These are phyloP conservation scores for Dryobota labecula DNA, from an alignment of 2,888 invertebrate species.

Conservation along the genomic window DNA sequence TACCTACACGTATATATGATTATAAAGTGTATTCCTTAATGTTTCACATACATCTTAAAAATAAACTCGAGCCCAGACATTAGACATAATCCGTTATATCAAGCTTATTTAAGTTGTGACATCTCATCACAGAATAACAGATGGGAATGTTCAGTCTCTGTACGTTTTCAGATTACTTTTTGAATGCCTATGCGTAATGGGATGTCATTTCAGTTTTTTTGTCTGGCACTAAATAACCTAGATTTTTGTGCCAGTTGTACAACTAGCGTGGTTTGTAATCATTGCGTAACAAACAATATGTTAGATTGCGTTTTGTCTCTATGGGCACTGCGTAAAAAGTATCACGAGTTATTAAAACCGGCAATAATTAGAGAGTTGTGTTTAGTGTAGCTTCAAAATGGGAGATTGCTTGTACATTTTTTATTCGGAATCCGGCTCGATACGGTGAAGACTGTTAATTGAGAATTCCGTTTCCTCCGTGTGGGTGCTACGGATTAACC, in stretches of 20 bases:
- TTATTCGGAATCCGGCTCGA: slow-evolving; percentile 1
- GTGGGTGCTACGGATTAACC: background rate
- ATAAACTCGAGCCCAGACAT: slow-evolving; percentile 7
- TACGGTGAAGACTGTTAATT: background rate
- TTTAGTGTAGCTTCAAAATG: background rate
- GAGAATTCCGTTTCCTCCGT: slow-evolving; percentile 10
- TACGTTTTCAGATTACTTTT: slow-evolving; percentile 52
- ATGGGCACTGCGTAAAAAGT: slow-evolving; percentile 4
- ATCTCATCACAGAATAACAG: slow-evolving; percentile 43
- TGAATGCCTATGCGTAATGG: slow-evolving; percentile 25
- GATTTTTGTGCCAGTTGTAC: slow-evolving; percentile 19
- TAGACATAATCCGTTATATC: slow-evolving; percentile 30
- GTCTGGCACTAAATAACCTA: slow-evolving; percentile 27
- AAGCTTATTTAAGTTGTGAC: slow-evolving; percentile 47
- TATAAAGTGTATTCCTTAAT: background rate
- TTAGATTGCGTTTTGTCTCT: slow-evolving; percentile 26
- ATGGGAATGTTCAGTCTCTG: slow-evolving; percentile 33
- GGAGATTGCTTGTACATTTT: background rate
- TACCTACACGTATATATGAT: background rate
- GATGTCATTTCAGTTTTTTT: slow-evolving; percentile 30
- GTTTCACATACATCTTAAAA: background rate
- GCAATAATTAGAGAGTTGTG: background rate
- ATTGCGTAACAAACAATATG: slow-evolving; percentile 22
- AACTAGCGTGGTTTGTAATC: slow-evolving; percentile 6
- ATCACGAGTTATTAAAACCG: background rate